Conservation (phyloP, 2,797 vertebrate genomes). For the Meda fulgida region DNA sequence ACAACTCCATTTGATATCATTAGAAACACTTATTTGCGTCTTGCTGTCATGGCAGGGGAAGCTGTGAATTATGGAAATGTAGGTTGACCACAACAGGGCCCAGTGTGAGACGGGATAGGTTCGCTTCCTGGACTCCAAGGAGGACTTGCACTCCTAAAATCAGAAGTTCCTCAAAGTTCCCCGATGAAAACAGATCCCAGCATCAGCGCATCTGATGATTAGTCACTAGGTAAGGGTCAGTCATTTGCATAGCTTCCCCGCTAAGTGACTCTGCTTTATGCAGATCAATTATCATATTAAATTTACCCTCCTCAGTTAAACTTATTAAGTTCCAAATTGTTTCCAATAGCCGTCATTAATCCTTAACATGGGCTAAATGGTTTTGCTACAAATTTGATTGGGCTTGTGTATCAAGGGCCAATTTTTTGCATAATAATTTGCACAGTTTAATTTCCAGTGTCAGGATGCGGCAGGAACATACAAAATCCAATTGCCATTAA, state of each 20-base stretch:
- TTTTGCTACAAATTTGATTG: slow-evolving; percentile 94
- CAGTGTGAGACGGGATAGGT: slow-evolving; percentile 91
- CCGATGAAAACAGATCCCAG: slow-evolving; percentile 91
- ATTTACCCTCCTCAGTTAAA: slow-evolving; percentile 99
- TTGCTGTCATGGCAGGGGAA: slow-evolving; percentile 95
- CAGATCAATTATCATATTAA: slow-evolving; percentile 99
- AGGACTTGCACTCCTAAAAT: slow-evolving; percentile 90
- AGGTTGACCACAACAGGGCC: slow-evolving; percentile 86
- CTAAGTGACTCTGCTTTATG: slow-evolving; percentile 91
- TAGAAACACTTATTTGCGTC: slow-evolving; percentile 98
- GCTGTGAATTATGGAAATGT: slow-evolving; percentile 97
- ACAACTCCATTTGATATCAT: slow-evolving; percentile 96
- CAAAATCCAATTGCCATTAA: slow-evolving; percentile 75
- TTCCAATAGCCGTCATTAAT: slow-evolving; percentile 99
- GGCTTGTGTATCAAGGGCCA: slow-evolving; percentile 88
- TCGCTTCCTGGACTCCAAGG: slow-evolving; percentile 92
- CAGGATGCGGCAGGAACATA: slow-evolving; percentile 77
- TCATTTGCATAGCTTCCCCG: slow-evolving; percentile 95
- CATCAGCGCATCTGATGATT: slow-evolving; percentile 92
- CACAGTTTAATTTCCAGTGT: slow-evolving; percentile 78
- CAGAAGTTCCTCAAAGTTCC: slow-evolving; percentile 98
- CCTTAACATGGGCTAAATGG: slow-evolving; percentile 95
- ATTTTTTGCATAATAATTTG: slow-evolving; percentile 88
- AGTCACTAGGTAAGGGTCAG: slow-evolving; percentile 97
- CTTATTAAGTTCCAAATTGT: slow-evolving; percentile 99